These are phyloP conservation scores for Ectropis grisescens DNA, from an alignment of 1,140 invertebrate genomes.

Conservation along the genomic window DNA sequence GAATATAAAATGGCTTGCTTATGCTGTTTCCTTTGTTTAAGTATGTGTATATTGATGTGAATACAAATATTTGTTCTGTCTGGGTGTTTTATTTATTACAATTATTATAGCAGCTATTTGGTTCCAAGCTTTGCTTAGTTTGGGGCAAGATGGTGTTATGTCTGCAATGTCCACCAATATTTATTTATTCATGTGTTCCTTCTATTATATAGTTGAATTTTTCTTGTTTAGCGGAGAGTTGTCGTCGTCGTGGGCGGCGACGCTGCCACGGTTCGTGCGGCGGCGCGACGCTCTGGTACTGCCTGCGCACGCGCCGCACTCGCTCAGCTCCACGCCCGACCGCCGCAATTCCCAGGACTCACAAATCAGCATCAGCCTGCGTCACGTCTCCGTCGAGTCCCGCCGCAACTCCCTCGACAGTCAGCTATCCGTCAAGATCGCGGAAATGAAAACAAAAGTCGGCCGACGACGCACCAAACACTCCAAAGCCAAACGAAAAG, in stretches of 20 bases:
- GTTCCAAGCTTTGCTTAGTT: too few species aligned
- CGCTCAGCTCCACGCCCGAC: constrained; percentile 62
- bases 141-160: too few species aligned
- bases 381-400: constrained; percentile 85
- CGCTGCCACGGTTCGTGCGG: constrained; percentile 87
- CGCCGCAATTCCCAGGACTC: constrained; percentile 75
- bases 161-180: too few species aligned
- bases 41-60: too few species aligned
- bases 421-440: constrained; percentile 85
- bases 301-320: constrained; percentile 73
- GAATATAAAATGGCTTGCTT: too few species aligned
- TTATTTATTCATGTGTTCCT: too few species aligned
- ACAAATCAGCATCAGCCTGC: constrained; percentile 83
- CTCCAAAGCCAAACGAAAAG: constrained; percentile 47
- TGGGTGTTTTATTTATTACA: too few species aligned
- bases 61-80: too few species aligned
- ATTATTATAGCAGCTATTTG: too few species aligned
- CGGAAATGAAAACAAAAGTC: constrained; percentile 83
- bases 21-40: too few species aligned
- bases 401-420: constrained; percentile 87
- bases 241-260: constrained; percentile 88
- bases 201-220: too few species aligned
- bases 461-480: constrained; percentile 64
- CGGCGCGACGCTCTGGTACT: constrained; percentile 80
- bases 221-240: constrained; percentile 43